A percentile compares a stretch with the other conserved stretches of the same genome.
These are phyloP conservation scores for Monochamus saltuarius DNA, from an alignment of 1,140 invertebrate species.

Conservation along the genomic window DNA sequence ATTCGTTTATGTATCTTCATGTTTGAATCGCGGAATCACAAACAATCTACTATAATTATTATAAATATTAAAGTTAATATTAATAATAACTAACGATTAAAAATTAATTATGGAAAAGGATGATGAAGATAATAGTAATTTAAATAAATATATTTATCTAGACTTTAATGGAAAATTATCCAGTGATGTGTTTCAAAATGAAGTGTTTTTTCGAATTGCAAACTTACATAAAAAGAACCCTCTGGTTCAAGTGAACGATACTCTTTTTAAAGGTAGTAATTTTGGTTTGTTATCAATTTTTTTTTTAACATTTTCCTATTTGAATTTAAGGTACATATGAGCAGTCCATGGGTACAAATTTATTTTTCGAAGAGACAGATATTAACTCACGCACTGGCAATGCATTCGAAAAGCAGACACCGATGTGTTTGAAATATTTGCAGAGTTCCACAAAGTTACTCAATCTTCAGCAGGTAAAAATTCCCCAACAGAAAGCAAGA, in stretches of 20 bases:
- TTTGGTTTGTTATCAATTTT: background rate
- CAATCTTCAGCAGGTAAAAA: slow-evolving; percentile 31
- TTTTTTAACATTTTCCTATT: background rate
- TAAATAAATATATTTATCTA: slow-evolving; percentile 11
- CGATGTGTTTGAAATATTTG: slow-evolving; percentile 24
- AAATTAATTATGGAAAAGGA: too few relatives aligned
- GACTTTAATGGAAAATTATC: slow-evolving; percentile 17
- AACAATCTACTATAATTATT: too few relatives aligned
- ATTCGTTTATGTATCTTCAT: too few relatives aligned
- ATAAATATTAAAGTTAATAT: too few relatives aligned
- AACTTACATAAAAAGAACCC: slow-evolving; percentile 20
- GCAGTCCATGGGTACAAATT: slow-evolving; percentile 36
- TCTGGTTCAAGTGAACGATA: slow-evolving; percentile 18
- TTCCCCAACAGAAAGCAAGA: slow-evolving; percentile 20
- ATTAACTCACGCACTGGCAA: slow-evolving; percentile 9
- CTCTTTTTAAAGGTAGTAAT: slow-evolving; percentile 13
- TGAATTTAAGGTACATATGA: slow-evolving; percentile 34
- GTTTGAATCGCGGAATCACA: too few relatives aligned
- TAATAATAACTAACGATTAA: too few relatives aligned
- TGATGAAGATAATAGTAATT: too few relatives aligned
- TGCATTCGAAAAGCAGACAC: slow-evolving; percentile 26
- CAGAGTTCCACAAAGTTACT: slow-evolving; percentile 29
- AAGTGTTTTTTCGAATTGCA: slow-evolving; percentile 18
- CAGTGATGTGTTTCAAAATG: slow-evolving; percentile 13
- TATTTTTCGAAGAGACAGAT: slow-evolving; percentile 32